phyloP scores from a whole-genome alignment of 2,888 invertebrate genomes.

The Caenorhabditis sp. region DNA sequence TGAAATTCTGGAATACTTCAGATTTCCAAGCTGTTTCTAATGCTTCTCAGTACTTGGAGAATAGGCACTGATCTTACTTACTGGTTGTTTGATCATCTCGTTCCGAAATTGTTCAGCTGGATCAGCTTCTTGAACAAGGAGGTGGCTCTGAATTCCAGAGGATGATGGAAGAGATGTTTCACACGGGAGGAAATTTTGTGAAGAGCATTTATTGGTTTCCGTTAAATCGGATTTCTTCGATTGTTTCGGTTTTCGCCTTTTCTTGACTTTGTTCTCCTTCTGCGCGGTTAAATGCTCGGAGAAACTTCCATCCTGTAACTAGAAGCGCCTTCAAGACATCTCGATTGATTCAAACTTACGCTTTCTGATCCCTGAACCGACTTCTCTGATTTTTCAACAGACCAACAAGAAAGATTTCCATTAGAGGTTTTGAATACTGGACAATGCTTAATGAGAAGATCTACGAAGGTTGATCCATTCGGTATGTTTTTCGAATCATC shows the following conservation, averaged over 20 bases:
- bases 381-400: not conserved
- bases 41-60: too few relatives aligned
- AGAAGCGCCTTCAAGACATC: not conserved
- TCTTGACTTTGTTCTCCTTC: slow-evolving; percentile 2
- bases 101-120: too few relatives aligned
- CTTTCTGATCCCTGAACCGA: not conserved
- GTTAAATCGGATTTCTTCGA: not conserved
- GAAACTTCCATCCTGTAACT: not conserved
- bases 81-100: too few relatives aligned
- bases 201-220: not conserved
- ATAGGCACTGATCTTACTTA: too few relatives aligned
- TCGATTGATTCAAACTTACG: not conserved
- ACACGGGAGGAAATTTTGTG: too few relatives aligned
- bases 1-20: too few relatives aligned
- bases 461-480: not conserved
- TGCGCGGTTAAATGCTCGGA: not conserved
- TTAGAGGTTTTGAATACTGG: not conserved
- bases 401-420: slow-evolving; percentile 2
- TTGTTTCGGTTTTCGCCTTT: not conserved
- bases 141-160: too few relatives aligned
- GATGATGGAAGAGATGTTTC: too few relatives aligned
- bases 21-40: too few relatives aligned
- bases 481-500: not conserved
- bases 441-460: slow-evolving; percentile 4
- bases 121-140: not conserved